A percentile compares a stretch with the other conserved stretches of the same genome.
Conservation (phyloP, 2,888 invertebrate genomes). For the Acleris laterana region DNA sequence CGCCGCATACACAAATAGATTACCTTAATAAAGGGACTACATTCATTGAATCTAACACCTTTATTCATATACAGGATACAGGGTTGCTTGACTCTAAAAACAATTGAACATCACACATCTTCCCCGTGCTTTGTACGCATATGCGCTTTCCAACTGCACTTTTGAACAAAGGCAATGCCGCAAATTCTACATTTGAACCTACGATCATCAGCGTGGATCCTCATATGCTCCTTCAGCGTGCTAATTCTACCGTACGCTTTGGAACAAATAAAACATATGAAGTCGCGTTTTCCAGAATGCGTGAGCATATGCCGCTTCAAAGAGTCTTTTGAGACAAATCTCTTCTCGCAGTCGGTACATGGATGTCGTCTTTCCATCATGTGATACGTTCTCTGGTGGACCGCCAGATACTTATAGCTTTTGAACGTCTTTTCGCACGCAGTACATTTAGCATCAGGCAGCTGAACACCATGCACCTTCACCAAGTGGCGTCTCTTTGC, state of each 20-base stretch:
- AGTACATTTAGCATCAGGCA: constrained; percentile 12
- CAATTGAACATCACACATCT: constrained; percentile 23
- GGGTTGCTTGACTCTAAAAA: background rate
- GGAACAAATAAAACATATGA: constrained; percentile 54
- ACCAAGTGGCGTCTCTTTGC: constrained; percentile 49
- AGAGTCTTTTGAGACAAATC: constrained; percentile 59
- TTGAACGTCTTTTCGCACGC: constrained; percentile 54
- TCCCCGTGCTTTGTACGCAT: constrained; percentile 41
- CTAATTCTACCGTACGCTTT: constrained; percentile 46
- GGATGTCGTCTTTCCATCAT: constrained; percentile 30
- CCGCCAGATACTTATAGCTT: constrained; percentile 53
- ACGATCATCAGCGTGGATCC: constrained; percentile 35
- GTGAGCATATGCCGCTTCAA: constrained; percentile 61
- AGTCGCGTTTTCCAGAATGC: constrained; percentile 57
- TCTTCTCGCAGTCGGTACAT: constrained; percentile 50
- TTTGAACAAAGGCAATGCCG: constrained; percentile 50
- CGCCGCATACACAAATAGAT: background rate
- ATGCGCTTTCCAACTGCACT: constrained; percentile 50
- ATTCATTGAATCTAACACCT: background rate
- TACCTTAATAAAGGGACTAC: background rate
- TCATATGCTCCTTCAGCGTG: constrained; percentile 40
- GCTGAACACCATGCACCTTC: constrained; percentile 39
- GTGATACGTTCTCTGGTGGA: constrained; percentile 48
- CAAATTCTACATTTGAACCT: constrained; percentile 59
- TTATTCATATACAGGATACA: background rate